Percentiles rank a stretch among this genome's conserved stretches.
These are phyloP conservation scores for Nephrotoma appendiculata DNA, from an alignment of 2,888 invertebrate species.

Conservation along the genomic window DNA sequence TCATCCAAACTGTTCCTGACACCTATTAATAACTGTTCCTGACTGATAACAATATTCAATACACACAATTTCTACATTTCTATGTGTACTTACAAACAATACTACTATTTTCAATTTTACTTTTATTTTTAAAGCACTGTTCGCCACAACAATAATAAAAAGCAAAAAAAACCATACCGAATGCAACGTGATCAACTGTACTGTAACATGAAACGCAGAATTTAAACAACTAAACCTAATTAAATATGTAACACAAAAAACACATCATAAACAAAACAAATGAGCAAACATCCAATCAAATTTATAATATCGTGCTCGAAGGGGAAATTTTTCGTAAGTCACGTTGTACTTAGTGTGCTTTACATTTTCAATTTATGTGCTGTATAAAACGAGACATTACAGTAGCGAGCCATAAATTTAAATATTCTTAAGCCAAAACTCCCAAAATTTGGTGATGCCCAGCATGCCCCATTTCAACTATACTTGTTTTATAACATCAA, in stretches of 20 bases:
- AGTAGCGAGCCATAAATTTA: not conserved
- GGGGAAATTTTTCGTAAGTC: not conserved
- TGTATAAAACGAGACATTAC: not conserved
- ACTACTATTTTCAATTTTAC: too few species aligned
- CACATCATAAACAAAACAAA: not conserved
- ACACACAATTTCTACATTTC: too few species aligned
- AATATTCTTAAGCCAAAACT: not conserved
- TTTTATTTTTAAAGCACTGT: too few species aligned
- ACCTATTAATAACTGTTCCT: too few species aligned
- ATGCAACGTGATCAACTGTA: not conserved
- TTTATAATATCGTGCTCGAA: not conserved
- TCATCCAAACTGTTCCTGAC: too few species aligned
- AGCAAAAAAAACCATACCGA: not conserved
- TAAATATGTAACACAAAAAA: not conserved
- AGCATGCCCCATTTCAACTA: not conserved
- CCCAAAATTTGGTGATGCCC: not conserved
- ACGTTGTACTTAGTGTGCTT: not conserved
- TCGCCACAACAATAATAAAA: not conserved
- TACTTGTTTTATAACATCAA: too few species aligned
- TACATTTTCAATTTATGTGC: not conserved
- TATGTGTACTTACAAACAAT: too few species aligned
- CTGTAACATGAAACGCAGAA: not conserved
- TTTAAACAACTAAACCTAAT: not conserved
- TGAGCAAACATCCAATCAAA: not conserved
- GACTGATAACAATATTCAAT: too few species aligned